Evolutionary conservation across 2,797 vertebrate species (phyloP), one percentile per base, ranked within the genome.

Genomic region (Diplodus sargus): DNA sequence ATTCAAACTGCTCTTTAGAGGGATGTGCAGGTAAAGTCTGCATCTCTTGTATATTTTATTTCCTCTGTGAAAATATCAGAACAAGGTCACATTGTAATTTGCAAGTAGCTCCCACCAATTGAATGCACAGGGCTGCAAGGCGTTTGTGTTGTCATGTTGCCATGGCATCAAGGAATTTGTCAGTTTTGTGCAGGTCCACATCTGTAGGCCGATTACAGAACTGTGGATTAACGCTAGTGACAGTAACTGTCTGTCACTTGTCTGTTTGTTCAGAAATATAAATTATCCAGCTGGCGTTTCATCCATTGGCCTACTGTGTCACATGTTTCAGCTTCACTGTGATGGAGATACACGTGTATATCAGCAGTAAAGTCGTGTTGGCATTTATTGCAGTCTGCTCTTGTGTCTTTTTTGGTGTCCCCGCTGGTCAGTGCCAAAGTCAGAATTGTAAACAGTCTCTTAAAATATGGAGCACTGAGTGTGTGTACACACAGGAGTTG

Each of bases 41-140:
- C 63, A 1, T 18, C 42, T 61, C 39, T 43, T 34, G 51, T 52
- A 30, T 67, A 49, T 83, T 87, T 83, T 70, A 64, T 49, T 65
- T 47, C 8, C 47, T 22, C 51, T 17, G 39, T 43, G 9, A 43
- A 70, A 63, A 62, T 43, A 49, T 70, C 56, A 34, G 30, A 4
- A 15, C 56, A 63, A 61, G 60, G 60, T 84, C 45, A 62, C 61
- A 30, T n/a, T 45, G 52, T 66, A 17, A 69, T 74, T 49, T 77
- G 52, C 70, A 63, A n/a, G 65, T 15, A 72, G 25, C 71, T 79
- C 30, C 51, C 53, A 43, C 28, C 30, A 20, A 72, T 22, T 76
- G 7, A 70, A 22, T 64, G 22, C 13, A 4, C 1, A 6, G 4
- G 6, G 34, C 52, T 59, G 22, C 42, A 39, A 34, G 12, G 22